Conservation (phyloP, 2,888 invertebrate genomes). For the Trichopoda pennipes region DNA sequence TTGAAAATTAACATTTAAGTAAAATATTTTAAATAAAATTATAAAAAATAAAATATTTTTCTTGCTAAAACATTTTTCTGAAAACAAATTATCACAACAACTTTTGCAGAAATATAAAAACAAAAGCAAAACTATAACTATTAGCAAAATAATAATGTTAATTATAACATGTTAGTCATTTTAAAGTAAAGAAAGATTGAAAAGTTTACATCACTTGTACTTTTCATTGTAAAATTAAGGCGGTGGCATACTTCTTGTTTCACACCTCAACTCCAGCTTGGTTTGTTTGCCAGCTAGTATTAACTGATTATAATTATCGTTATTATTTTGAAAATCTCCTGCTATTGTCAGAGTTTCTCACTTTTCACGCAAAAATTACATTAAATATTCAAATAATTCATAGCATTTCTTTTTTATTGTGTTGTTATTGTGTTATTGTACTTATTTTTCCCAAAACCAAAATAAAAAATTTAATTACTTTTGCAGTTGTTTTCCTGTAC, state of each 20-base stretch:
- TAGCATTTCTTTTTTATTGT: slow-evolving; percentile 46
- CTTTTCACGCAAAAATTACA: slow-evolving; percentile 68
- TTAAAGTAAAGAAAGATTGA: background rate
- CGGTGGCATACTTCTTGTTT: background rate
- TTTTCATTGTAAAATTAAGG: slow-evolving; percentile 20
- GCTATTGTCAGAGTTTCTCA: slow-evolving; percentile 50
- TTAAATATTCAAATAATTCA: slow-evolving; percentile 58
- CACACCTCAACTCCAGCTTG: slow-evolving; percentile 4
- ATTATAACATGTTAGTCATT: background rate
- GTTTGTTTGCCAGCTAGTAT: slow-evolving; percentile 33
- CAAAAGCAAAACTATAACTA: slow-evolving; percentile 33
- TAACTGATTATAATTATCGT: slow-evolving; percentile 27
- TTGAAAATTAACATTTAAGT: too few relatives aligned
- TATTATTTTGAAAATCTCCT: slow-evolving; percentile 51
- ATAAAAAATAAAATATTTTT: background rate
- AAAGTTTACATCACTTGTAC: slow-evolving; percentile 44
- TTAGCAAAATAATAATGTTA: too few relatives aligned
- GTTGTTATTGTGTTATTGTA: background rate
- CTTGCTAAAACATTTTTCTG: background rate
- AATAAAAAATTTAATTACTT: slow-evolving; percentile 56
- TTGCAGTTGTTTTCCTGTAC: slow-evolving; percentile 65
- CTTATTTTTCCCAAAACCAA: slow-evolving; percentile 20
- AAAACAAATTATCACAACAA: background rate
- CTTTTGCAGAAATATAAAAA: slow-evolving; percentile 5
- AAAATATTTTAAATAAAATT: too few relatives aligned